Evolutionary conservation across 2,113 vertebrate genomes (phyloP).

Genomic region (Entelurus aequoreus): DNA sequence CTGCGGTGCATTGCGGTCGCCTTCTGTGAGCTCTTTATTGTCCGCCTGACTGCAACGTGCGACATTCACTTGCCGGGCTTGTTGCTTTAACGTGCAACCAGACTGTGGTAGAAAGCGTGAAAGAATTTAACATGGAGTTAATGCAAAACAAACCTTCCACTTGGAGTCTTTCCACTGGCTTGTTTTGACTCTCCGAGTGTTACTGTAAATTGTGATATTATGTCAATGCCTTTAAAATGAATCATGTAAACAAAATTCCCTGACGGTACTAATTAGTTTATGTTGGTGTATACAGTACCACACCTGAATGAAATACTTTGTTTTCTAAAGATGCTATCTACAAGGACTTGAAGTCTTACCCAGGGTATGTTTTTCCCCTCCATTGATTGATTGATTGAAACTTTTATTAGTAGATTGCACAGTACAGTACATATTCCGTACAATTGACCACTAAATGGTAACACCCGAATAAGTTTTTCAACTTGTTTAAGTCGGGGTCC

Average conservation of each 20-base stretch:
- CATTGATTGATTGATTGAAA: conserved; percentile 2
- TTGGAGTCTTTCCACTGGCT: conserved; percentile 21
- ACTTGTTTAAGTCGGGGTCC: too few species aligned
- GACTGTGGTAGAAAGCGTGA: background rate
- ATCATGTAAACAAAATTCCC: background rate
- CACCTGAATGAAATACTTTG: conserved; percentile 17
- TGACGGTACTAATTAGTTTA: background rate
- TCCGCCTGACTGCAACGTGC: conserved; percentile 2
- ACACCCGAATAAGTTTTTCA: too few species aligned
- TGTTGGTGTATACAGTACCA: background rate
- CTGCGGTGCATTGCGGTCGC: conserved; percentile 1
- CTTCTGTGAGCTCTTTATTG: conserved; percentile 18
- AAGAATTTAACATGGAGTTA: conserved; percentile 27
- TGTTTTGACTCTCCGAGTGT: conserved; percentile 14
- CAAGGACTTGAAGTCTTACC: conserved; percentile 29
- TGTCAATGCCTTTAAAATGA: background rate
- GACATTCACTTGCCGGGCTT: background rate
- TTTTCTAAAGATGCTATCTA: conserved; percentile 25
- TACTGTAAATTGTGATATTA: conserved; percentile 33
- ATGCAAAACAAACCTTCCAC: conserved; percentile 36
- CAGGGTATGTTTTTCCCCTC: conserved; percentile 3
- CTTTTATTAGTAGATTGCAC: too few species aligned
- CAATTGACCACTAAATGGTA: too few species aligned
- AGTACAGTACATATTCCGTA: too few species aligned
- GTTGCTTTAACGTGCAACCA: conserved; percentile 12